phyloP scores from a whole-genome alignment of 2,113 vertebrate genomes.

The Malurus cyaneus region DNA sequence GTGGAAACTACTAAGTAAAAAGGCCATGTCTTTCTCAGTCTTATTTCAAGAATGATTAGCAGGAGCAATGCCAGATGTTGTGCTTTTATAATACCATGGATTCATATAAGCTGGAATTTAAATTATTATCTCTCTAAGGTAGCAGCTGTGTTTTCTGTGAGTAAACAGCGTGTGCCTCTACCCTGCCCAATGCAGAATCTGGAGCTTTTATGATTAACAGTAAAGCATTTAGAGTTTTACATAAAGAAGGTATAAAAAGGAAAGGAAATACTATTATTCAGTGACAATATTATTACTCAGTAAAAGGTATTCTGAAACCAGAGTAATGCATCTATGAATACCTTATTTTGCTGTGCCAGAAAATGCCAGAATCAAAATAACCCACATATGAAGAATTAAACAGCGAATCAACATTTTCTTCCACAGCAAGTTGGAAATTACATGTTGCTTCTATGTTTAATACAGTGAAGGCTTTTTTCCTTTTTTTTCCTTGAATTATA shows the following conservation, averaged over 20 bases:
- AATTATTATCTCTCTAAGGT: background rate
- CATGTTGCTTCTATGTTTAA: background rate
- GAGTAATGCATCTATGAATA: background rate
- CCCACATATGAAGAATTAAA: background rate
- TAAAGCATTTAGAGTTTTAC: background rate
- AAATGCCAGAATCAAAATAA: background rate
- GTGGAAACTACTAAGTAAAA: constrained; percentile 20
- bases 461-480: background rate
- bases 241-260: background rate
- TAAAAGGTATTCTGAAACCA: background rate
- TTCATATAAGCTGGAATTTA: background rate
- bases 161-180: background rate
- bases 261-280: background rate
- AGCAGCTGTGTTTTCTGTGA: background rate
- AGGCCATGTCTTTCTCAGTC: background rate
- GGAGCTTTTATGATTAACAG: background rate
- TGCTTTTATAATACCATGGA: background rate
- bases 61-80: background rate
- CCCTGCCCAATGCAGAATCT: background rate
- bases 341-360: background rate
- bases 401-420: background rate
- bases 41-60: background rate
- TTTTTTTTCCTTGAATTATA: constrained; percentile 7
- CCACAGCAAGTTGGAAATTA: background rate
- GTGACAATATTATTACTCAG: background rate